A percentile compares a stretch with the other conserved stretches of the same genome.
Evolutionary conservation across 1,140 invertebrate genomes (phyloP).

Genomic region (Drosophila equinoxialis): DNA sequence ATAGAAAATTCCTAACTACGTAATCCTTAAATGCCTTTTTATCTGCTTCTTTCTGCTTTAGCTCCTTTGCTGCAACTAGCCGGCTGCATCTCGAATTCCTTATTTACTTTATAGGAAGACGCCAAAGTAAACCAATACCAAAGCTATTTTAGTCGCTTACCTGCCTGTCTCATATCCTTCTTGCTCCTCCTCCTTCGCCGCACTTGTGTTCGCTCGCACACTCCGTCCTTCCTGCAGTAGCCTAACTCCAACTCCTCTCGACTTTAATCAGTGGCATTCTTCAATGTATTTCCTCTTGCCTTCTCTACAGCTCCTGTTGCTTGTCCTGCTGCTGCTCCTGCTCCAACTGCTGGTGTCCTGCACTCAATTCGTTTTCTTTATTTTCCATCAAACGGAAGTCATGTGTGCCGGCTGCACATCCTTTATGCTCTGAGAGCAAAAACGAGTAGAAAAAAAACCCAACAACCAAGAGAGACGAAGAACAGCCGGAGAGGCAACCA

Average conservation of each 20-base stretch:
- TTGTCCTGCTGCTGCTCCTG: slow-evolving; percentile 21
- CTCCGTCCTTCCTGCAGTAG: not conserved
- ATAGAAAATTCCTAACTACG: slow-evolving; percentile 73
- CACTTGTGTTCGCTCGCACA: not conserved
- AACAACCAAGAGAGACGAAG: not conserved
- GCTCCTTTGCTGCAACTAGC: slow-evolving; percentile 42
- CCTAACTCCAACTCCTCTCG: slow-evolving; percentile 25
- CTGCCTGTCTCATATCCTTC: slow-evolving; percentile 28
- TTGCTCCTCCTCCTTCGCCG: slow-evolving; percentile 36
- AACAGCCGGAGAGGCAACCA: slow-evolving; percentile 30
- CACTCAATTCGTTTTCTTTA: slow-evolving; percentile 79
- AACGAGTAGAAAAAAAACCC: slow-evolving; percentile 17
- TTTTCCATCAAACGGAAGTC: slow-evolving; percentile 74
- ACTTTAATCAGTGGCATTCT: slow-evolving; percentile 79
- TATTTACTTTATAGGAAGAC: slow-evolving; percentile 74
- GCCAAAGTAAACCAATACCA: slow-evolving; percentile 62
- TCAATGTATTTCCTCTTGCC: slow-evolving; percentile 34
- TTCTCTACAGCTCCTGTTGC: slow-evolving; percentile 4
- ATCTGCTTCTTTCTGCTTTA: slow-evolving; percentile 48
- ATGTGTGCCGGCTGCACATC: slow-evolving; percentile 74
- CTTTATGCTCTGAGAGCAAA: slow-evolving; percentile 52
- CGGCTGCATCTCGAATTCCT: slow-evolving; percentile 70
- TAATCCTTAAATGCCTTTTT: slow-evolving; percentile 79
- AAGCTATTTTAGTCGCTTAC: slow-evolving; percentile 75
- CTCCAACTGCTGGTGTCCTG: slow-evolving; percentile 58